A percentile compares a stretch with the other conserved stretches of the same genome.
Conservation (phyloP, 2,888 invertebrate species). For the Homarus gammarus region DNA sequence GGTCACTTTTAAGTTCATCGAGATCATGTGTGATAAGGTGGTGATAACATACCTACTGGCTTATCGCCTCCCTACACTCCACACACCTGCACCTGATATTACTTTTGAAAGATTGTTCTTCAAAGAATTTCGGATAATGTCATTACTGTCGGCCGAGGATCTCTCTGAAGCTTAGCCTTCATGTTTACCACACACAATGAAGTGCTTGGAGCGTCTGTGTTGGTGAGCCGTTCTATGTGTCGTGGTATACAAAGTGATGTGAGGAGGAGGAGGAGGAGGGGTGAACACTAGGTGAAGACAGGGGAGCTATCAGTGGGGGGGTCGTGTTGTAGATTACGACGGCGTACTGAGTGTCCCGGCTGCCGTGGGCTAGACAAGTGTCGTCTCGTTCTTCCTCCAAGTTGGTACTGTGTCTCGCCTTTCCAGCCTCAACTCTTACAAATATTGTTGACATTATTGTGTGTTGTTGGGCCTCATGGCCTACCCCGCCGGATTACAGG, state of each 20-base stretch:
- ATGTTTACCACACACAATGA: no score
- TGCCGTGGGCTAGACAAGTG: background rate
- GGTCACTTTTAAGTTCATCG: background rate
- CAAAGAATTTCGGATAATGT: no score
- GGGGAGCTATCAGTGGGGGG: background rate
- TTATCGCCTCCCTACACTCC: background rate
- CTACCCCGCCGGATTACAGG: background rate
- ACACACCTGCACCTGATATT: background rate
- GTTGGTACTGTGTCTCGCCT: background rate
- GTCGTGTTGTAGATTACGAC: background rate
- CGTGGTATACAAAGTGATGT: no score
- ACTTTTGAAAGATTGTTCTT: background rate
- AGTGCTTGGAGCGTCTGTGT: no score
- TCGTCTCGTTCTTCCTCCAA: background rate
- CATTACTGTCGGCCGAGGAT: no score
- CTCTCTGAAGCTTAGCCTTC: no score
- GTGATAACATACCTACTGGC: background rate
- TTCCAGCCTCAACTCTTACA: background rate
- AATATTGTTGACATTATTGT: background rate
- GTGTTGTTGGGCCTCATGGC: background rate
- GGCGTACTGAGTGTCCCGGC: background rate
- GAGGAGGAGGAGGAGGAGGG: no score
- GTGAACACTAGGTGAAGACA: background rate
- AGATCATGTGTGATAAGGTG: background rate
- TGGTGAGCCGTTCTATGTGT: no score